Evolutionary conservation across 2,888 invertebrate species (phyloP).

Genomic region (Julus scandinavius): DNA sequence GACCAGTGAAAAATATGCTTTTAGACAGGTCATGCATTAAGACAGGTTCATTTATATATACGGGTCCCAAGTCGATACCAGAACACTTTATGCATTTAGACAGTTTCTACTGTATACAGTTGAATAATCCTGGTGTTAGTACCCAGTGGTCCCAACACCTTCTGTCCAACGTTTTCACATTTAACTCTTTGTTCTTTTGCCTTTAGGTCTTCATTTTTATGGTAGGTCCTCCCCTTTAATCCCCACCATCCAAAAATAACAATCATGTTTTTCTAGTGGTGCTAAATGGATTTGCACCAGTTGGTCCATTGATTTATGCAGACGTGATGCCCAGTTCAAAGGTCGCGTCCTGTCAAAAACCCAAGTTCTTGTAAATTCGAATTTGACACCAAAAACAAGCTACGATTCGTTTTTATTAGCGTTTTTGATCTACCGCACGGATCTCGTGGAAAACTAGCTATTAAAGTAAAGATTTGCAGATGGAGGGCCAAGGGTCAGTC

Average conservation of each 20-base stretch:
- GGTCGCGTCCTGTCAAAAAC: neutral
- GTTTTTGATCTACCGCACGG: neutral
- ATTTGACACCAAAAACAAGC: neutral
- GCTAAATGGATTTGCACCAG: neutral
- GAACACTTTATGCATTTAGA: no score
- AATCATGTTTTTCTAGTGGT: neutral
- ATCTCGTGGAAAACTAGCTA: neutral
- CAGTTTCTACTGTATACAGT: no score
- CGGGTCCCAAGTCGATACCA: no score
- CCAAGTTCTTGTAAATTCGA: neutral
- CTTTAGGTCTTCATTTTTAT: neutral
- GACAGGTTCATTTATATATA: no score
- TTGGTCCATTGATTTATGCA: neutral
- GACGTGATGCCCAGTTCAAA: neutral
- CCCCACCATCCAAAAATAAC: slow-evolving; percentile 6
- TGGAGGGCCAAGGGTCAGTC: slow-evolving; percentile 54
- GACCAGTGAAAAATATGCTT: no score
- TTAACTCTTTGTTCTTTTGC: neutral
- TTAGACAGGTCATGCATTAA: no score
- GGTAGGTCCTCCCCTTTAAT: neutral
- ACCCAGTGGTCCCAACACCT: neutral
- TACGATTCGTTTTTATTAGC: neutral
- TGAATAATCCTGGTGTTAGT: no score
- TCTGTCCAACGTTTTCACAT: neutral
- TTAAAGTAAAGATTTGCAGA: slow-evolving; percentile 33